Conservation (phyloP, 2,113 vertebrate species). For the Xiphorhynchus elegans region DNA sequence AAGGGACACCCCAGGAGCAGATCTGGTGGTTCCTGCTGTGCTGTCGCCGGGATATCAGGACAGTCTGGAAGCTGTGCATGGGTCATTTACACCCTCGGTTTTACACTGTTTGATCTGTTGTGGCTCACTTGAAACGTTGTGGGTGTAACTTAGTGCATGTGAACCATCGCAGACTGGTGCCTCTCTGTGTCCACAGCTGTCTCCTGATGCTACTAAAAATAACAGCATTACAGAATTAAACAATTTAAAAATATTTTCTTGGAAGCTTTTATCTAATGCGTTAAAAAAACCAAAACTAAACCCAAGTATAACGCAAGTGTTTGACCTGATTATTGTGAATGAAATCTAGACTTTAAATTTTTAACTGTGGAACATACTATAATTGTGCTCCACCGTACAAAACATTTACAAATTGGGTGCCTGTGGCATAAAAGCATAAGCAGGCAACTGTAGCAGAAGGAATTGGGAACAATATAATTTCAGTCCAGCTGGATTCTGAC, state of each 20-base stretch:
- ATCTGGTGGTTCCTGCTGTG: background rate
- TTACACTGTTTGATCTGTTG: background rate
- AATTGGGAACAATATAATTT: background rate
- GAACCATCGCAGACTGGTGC: background rate
- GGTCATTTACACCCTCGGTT: background rate
- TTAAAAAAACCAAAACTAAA: background rate
- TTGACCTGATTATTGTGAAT: background rate
- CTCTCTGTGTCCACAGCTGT: background rate
- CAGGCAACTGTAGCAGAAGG: slow-evolving; percentile 19
- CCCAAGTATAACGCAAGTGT: background rate
- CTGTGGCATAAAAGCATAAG: background rate
- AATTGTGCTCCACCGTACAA: background rate
- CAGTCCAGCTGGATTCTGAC: background rate
- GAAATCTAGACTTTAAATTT: background rate
- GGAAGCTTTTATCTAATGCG: background rate
- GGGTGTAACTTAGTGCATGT: background rate
- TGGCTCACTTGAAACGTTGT: background rate
- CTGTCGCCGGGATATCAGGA: background rate
- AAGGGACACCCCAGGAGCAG: background rate
- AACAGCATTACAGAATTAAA: background rate
- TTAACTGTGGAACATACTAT: background rate
- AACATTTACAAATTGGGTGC: background rate
- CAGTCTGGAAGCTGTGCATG: background rate
- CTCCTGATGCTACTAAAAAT: background rate
- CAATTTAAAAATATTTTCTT: background rate